Base-by-base conservation (phyloP, 2,888 invertebrate genomes). In the Panzeria rudis region DNA sequence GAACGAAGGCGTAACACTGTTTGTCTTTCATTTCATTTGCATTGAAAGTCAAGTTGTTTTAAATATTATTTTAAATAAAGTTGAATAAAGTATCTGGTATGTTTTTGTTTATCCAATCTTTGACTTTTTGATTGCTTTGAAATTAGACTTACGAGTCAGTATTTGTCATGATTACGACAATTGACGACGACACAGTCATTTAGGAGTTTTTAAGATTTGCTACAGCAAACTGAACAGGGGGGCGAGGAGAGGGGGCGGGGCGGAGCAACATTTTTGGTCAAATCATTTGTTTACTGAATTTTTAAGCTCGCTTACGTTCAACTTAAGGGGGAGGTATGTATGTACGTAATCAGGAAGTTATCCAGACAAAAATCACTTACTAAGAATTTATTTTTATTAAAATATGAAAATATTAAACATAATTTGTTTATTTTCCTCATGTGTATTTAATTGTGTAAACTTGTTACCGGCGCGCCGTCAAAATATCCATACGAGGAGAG, bases 311-410 rank as follows among this genome's bases (percentile, higher is more conserved):
- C 11, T 54, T 23, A n/a, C 52, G 52, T 50, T 50, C 17, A 50
- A 47, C 62, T 76, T 44, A 8, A 62, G 54, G 35, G 68, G 59
- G 15, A 29, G 52, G 1, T 32, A 8, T 29, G 29, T 5, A 29
- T 4, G 25, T 25, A 69, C 64, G 62, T 85, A 85, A 85, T 85
- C 82, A 85, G 85, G 85, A 85, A 85, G 82, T 82, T 82, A 78
- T 82, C 82, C 85, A 85, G 85, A 85, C 85, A 75, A 69, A 75
- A 79, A 62, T 82, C 82, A 79, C 71, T 83, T 71, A 82, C 54
- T 64, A 76, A 83, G 71, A 76, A 77, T 64, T 71, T 75, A 61
- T 50, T 61, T 50, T 59, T 35, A 35, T 35, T 56, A 8, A 75
- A 44, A 62, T 20, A 52, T 8, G 17, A 8, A 25, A 13, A 54